Evolutionary conservation across 2,888 invertebrate genomes (phyloP).

Genomic region (Oscheius sp.): DNA sequence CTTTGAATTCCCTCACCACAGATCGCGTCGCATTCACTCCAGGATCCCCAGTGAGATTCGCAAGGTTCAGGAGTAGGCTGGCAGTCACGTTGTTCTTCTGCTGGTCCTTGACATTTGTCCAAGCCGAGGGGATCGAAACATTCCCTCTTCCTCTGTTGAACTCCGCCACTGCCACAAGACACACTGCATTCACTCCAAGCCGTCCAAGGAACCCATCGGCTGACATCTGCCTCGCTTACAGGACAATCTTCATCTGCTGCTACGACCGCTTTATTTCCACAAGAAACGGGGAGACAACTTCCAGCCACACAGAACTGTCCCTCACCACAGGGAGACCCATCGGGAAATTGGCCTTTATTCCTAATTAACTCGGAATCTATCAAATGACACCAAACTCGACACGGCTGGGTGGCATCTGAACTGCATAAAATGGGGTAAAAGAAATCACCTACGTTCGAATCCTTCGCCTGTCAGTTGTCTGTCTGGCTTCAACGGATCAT

Average conservation of each 20-base stretch:
- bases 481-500: slow-evolving; percentile 69
- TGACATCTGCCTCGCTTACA: slow-evolving; percentile 38
- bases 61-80: slow-evolving; percentile 49
- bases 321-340: slow-evolving; percentile 72
- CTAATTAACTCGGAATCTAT: slow-evolving; percentile 70
- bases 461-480: slow-evolving; percentile 70
- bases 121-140: slow-evolving; percentile 37
- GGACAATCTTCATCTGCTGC: slow-evolving; percentile 62
- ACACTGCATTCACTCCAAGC: slow-evolving; percentile 57
- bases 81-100: slow-evolving; percentile 16
- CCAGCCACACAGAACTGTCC: slow-evolving; percentile 71
- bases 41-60: slow-evolving; percentile 60
- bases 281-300: slow-evolving; percentile 62
- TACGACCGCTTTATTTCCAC: slow-evolving; percentile 65
- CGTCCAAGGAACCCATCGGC: slow-evolving; percentile 52
- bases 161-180: slow-evolving; percentile 50
- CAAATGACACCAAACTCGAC: slow-evolving; percentile 73
- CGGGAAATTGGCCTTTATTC: slow-evolving; percentile 73
- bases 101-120: slow-evolving; percentile 25
- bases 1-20: slow-evolving; percentile 76
- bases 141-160: slow-evolving; percentile 44
- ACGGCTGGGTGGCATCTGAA: slow-evolving; percentile 70
- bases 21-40: slow-evolving; percentile 79
- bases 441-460: slow-evolving; percentile 63
- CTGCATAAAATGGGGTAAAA: slow-evolving; percentile 7